Conservation (phyloP, 2,797 vertebrate genomes). For the Orestias chungarensis region DNA sequence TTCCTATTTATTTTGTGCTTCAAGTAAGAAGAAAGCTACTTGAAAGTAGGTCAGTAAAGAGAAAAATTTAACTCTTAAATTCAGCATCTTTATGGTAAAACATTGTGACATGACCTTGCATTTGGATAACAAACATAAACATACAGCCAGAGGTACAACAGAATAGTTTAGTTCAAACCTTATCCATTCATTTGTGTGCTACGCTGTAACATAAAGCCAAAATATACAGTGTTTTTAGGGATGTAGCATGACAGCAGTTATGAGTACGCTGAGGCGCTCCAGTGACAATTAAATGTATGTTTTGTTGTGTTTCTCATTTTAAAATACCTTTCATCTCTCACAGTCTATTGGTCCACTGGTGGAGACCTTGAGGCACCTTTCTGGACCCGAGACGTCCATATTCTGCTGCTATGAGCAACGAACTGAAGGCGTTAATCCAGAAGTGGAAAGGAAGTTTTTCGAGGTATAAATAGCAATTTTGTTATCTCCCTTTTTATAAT, state of each 20-base stretch:
- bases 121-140: neutral
- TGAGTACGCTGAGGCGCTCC: neutral
- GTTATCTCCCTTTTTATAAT: neutral
- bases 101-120: too few species aligned
- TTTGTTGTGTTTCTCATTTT: neutral
- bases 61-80: neutral
- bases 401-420: slow-evolving; percentile 97
- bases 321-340: slow-evolving; percentile 51
- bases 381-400: slow-evolving; percentile 86
- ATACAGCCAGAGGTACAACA: neutral
- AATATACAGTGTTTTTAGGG: neutral
- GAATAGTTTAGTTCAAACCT: neutral
- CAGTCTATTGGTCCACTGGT: slow-evolving; percentile 91
- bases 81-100: too few species aligned
- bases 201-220: neutral
- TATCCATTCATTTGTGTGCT: neutral
- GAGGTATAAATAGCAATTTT: slow-evolving; percentile 79
- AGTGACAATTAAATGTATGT: neutral
- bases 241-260: neutral
- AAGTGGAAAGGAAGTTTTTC: slow-evolving; percentile 91
- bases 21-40: neutral
- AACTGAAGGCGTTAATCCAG: slow-evolving; percentile 92
- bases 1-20: neutral
- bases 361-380: slow-evolving; percentile 88
- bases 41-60: neutral